Evolutionary conservation across 1,140 invertebrate species (phyloP).

Genomic region (Muscidifurax raptorellus): DNA sequence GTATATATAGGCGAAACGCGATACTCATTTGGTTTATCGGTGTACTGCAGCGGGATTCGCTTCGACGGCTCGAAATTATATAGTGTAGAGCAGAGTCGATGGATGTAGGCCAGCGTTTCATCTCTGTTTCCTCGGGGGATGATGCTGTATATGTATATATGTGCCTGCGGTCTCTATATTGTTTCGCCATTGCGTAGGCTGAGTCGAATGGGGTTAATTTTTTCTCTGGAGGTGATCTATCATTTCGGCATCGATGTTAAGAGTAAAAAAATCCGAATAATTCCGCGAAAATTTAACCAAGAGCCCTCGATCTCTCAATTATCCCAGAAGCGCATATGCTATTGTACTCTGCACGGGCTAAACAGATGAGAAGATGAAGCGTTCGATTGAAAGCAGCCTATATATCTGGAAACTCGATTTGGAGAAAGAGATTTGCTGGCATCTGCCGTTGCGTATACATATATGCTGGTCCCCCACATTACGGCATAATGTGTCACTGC

Average conservation of each 20-base stretch:
- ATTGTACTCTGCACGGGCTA: neutral
- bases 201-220: neutral
- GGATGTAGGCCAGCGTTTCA: neutral
- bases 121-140: neutral
- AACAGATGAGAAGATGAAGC: constrained; percentile 9
- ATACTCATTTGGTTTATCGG: neutral
- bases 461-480: constrained; percentile 68
- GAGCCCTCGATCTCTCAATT: neutral
- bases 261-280: too few relatives aligned
- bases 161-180: neutral
- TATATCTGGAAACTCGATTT: constrained; percentile 8
- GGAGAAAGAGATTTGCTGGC: neutral
- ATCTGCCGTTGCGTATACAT: constrained; percentile 16
- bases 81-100: too few relatives aligned
- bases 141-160: neutral
- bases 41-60: neutral
- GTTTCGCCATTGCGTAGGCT: neutral
- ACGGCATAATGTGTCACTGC: constrained; percentile 73
- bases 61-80: neutral
- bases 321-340: too few relatives aligned
- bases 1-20: neutral
- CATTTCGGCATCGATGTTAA: too few relatives aligned
- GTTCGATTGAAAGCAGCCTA: neutral
- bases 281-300: neutral
- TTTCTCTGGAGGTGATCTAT: neutral